Base-by-base conservation (phyloP, 2,888 invertebrate genomes). In the Trissolcus brochymenae region DNA sequence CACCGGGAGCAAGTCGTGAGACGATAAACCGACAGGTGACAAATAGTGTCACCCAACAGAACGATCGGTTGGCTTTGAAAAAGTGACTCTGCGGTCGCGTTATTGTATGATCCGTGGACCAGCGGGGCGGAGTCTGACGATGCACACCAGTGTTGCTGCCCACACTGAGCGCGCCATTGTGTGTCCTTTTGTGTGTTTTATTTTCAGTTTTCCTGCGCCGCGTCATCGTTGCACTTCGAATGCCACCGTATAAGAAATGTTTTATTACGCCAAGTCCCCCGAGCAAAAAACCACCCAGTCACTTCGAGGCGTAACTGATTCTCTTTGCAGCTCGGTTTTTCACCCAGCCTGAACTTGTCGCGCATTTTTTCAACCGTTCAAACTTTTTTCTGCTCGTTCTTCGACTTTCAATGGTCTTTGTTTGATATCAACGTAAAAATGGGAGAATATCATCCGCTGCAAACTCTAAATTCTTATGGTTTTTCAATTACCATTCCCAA, bases 1-100 rank as follows among this genome's bases (percentile, higher is more conserved):
- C 76, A 55, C 41, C 55, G 66, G n/a, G 60, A 53, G 66, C 41
- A 35, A 25, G 2, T 51, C 51, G 16, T 50, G 53, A 51, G 43
- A 60, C 57, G 64, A 64, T 75, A 68, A 75, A 75, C 46, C 67
- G 75, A 64, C 76, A 65, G 64, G 70, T 75, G 75, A 75, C 70
- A 76, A 76, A 76, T 76, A 76, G 65, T 76, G 70, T 65, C 76
- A 61, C 70, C 35, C n/a, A 16, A 17, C 9, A 49, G 59, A 59
- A 40, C 35, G 59, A 70, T 75, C 75, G 75, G 59, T 51, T 41
- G 21, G 59, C 57, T 70, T 70, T 68, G 57, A 61, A 65, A 65
- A 76, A 54, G 55, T 29, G 17, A 51, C 57, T 61, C 50, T 17
- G 7, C 29, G 61, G 25, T 41, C 40, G 66, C 67, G 64, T 65